Evolutionary conservation across 2,888 invertebrate genomes (phyloP).

Genomic region (Lasiommata megera): DNA sequence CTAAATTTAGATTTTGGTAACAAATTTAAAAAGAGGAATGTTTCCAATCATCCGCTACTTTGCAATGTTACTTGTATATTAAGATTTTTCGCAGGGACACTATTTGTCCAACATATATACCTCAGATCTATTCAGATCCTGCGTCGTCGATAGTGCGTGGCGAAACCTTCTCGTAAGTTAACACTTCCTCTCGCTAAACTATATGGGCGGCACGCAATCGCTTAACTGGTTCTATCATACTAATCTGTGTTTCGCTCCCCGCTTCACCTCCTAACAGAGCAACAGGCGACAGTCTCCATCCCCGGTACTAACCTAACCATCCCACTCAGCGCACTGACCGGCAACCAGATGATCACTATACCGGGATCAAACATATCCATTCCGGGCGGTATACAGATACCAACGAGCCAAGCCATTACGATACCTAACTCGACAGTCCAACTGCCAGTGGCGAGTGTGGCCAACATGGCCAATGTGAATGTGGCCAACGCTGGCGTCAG

Average conservation of each 20-base stretch:
- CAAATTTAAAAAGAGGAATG: too few relatives aligned
- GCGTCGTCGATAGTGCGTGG: too few relatives aligned
- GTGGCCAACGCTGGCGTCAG: constrained; percentile 68
- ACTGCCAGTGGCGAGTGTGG: constrained; percentile 44
- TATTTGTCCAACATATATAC: too few relatives aligned
- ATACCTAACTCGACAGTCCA: constrained; percentile 51
- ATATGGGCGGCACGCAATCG: constrained; percentile 36
- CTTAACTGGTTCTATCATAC: constrained; percentile 63
- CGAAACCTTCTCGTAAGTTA: neutral
- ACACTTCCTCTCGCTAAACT: constrained; percentile 1
- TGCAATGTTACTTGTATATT: too few relatives aligned
- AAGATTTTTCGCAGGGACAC: too few relatives aligned
- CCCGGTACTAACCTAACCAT: constrained; percentile 84
- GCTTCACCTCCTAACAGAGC: constrained; percentile 59
- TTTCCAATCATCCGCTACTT: too few relatives aligned
- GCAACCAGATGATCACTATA: constrained; percentile 76
- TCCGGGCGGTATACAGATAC: constrained; percentile 41
- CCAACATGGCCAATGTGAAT: constrained; percentile 61
- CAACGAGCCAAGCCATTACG: constrained; percentile 49
- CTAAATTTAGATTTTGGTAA: too few relatives aligned
- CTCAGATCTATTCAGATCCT: too few relatives aligned
- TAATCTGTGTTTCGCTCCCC: constrained; percentile 65
- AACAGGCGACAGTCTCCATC: constrained; percentile 80
- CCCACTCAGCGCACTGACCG: constrained; percentile 74
- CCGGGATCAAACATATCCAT: constrained; percentile 80